Percentiles rank a stretch among this genome's conserved stretches.
These are phyloP conservation scores for Frieseomelitta varia DNA, from an alignment of 1,140 invertebrate species.

Conservation along the genomic window DNA sequence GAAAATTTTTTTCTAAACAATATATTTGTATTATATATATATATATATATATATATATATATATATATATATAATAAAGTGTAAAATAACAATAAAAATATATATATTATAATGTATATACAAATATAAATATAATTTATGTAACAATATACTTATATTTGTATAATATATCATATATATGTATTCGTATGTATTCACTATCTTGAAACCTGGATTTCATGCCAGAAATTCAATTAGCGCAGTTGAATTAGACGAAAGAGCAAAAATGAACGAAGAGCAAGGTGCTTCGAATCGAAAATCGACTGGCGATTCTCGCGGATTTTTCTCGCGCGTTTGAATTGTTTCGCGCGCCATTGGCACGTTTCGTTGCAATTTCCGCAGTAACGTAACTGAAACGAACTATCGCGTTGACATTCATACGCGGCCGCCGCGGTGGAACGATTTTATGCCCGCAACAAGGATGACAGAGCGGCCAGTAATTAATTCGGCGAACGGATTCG, in stretches of 20 bases:
- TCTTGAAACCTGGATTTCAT: neutral
- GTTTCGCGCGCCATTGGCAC: neutral
- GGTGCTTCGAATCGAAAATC: too few species aligned
- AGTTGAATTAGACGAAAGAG: neutral
- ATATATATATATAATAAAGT: too few species aligned
- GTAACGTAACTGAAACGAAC: constrained; percentile 6
- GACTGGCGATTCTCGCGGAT: neutral
- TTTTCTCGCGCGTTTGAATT: neutral
- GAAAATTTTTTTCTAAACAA: too few species aligned
- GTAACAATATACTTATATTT: too few species aligned
- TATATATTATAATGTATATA: too few species aligned
- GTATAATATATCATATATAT: too few species aligned
- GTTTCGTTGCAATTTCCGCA: constrained; percentile 28
- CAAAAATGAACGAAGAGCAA: neutral
- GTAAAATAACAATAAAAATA: too few species aligned
- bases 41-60: too few species aligned
- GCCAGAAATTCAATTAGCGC: neutral
- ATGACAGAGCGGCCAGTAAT: constrained; percentile 48
- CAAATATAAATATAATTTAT: too few species aligned
- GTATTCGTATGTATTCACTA: neutral
- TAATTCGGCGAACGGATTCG: constrained; percentile 29
- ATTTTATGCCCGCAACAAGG: constrained; percentile 24
- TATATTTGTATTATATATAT: too few species aligned
- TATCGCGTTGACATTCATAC: constrained; percentile 28
- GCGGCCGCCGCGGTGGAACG: neutral